Base-by-base conservation (phyloP, 1,140 invertebrate species). In the Ceratitis capitata region DNA sequence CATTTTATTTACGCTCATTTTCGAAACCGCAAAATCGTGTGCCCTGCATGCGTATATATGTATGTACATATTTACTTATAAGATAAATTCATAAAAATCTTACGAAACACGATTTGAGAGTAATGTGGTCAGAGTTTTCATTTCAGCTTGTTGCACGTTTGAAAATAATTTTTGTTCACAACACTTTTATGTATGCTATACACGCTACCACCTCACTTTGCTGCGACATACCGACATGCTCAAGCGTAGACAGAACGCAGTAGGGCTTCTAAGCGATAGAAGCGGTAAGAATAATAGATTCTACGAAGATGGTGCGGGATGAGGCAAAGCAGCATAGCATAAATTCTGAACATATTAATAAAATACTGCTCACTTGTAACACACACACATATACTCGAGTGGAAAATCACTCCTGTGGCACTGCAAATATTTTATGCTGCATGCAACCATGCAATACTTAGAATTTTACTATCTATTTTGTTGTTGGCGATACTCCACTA, bases 401-500 rank as follows among this genome's bases (percentile, higher is more conserved):
- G 69, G 42, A 78, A 78, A 78, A 78, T 45, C 35, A 45, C 69
- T 78, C 69, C 39, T n/a, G 69, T 39, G 35, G 45, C 39, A 78
- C 69, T 78, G 69, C 69, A 78, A 78, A 78, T 78, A 45, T n/a
- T 45, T 78, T 10, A 32, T 78, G 39, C 39, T 78, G 69, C 69
- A 78, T 78, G 32, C 69, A 78, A 35, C 14, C 69, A 78, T 45
- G 42, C 69, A 78, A 78, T 78, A 78, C 16, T 78, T 78, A 78
- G 39, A 78, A 78, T 78, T 78, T 78, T 45, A 78, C 69, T 78
- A 78, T 39, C 42, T n/a, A n/a, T n/a, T n/a, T 78, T 78, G 69
- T 74, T 74, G 69, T 78, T 78, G 45, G 12, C 29, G 14, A n/a
- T 39, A 45, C 69, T n/a, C n/a, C n/a, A n/a, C n/a, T n/a, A n/a